Conservation (phyloP, 2,888 invertebrate species). For the Mythimna lalbum region DNA sequence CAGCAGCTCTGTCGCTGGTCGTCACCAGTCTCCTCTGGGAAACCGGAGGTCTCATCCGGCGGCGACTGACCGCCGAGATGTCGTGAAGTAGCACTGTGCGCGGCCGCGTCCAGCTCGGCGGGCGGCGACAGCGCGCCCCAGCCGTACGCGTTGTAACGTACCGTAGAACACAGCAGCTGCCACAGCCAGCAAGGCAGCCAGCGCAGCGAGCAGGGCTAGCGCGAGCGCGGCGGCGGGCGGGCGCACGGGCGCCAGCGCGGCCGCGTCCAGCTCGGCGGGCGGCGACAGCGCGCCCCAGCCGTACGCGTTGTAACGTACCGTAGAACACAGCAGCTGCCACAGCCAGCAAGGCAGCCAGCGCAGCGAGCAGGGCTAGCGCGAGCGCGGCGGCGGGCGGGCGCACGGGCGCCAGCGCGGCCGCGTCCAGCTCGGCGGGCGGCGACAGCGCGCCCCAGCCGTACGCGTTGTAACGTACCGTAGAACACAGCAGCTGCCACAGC, state of each 20-base stretch:
- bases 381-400: too few relatives aligned
- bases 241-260: too few relatives aligned
- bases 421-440: conserved; percentile 89
- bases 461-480: conserved; percentile 89
- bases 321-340: conserved; percentile 75
- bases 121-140: conserved; percentile 95
- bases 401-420: conserved; percentile 60
- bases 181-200: too few relatives aligned
- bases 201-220: too few relatives aligned
- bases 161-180: too few relatives aligned
- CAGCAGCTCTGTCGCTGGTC: too few relatives aligned
- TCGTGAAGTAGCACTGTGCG: conserved; percentile 23
- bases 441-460: conserved; percentile 97
- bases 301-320: conserved; percentile 66
- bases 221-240: too few relatives aligned
- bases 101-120: conserved; percentile 87
- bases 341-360: conserved; percentile 80
- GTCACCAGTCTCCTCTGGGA: too few relatives aligned
- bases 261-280: too few relatives aligned
- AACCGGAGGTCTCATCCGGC: too few relatives aligned
- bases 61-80: too few relatives aligned
- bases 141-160: conserved; percentile 95
- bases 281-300: too few relatives aligned
- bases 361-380: conserved; percentile 86
- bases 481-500: conserved; percentile 74